Evolutionary conservation across 2,888 invertebrate species (phyloP).

Genomic region (Bombylius discolor): DNA sequence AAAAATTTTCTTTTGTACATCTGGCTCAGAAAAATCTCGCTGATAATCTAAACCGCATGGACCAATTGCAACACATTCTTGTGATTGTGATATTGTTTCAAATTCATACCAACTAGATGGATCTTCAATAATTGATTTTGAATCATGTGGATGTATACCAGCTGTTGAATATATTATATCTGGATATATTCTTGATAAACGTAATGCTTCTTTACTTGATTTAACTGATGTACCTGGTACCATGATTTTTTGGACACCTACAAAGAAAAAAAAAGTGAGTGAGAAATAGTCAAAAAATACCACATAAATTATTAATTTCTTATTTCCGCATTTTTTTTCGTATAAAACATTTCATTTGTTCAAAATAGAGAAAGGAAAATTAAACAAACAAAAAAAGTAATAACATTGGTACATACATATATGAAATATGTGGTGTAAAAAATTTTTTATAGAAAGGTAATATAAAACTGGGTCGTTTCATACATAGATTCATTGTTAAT

Average conservation of each 20-base stretch:
- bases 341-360: too few species aligned
- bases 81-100: slow-evolving; percentile 58
- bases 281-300: too few species aligned
- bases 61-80: slow-evolving; percentile 86
- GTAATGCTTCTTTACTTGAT: slow-evolving; percentile 78
- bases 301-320: too few species aligned
- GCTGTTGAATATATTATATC: slow-evolving; percentile 84
- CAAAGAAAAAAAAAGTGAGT: background rate
- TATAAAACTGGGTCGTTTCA: too few species aligned
- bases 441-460: too few species aligned
- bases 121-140: slow-evolving; percentile 65
- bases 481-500: too few species aligned
- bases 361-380: too few species aligned
- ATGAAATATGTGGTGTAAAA: too few species aligned
- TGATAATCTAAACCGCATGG: slow-evolving; percentile 92
- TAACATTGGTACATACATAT: too few species aligned
- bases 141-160: slow-evolving; percentile 87
- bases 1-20: slow-evolving; percentile 74
- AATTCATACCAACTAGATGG: slow-evolving; percentile 65
- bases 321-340: too few species aligned
- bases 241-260: slow-evolving; percentile 88
- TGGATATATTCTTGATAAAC: slow-evolving; percentile 79
- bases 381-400: too few species aligned
- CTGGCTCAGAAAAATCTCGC: slow-evolving; percentile 84
- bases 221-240: slow-evolving; percentile 83